A percentile compares a stretch with the other conserved stretches of the same genome.
Conservation (phyloP, 2,113 vertebrate species). For the Phoxinus phoxinus region DNA sequence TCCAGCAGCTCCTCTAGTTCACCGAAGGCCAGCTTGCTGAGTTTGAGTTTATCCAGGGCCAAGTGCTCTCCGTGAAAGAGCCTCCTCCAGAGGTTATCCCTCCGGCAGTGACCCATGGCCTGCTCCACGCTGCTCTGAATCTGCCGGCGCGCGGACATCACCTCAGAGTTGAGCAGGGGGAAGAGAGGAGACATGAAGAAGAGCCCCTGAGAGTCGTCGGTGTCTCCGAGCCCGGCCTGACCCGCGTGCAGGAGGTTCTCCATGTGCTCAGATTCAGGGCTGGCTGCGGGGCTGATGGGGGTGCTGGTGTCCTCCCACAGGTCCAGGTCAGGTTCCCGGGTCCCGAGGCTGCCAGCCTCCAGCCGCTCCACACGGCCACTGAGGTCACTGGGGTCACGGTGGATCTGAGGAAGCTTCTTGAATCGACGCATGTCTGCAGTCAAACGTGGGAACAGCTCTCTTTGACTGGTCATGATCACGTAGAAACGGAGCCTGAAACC, state of each 20-base stretch:
- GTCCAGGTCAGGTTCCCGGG: slow-evolving; percentile 68
- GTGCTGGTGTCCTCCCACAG: slow-evolving; percentile 77
- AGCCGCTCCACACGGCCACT: slow-evolving; percentile 69
- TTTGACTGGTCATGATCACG: slow-evolving; percentile 96
- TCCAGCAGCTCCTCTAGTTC: slow-evolving; percentile 95
- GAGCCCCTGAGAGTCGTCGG: slow-evolving; percentile 69
- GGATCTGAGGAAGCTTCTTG: slow-evolving; percentile 87
- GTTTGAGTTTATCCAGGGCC: slow-evolving; percentile 89
- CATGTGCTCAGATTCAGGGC: slow-evolving; percentile 67
- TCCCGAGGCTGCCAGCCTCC: slow-evolving; percentile 51
- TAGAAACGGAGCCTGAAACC: slow-evolving; percentile 86
- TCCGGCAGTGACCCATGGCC: slow-evolving; percentile 94
- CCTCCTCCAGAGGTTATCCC: slow-evolving; percentile 96
- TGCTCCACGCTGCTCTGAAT: slow-evolving; percentile 90
- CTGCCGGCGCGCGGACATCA: slow-evolving; percentile 83
- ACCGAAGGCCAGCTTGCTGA: slow-evolving; percentile 86
- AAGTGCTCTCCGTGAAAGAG: slow-evolving; percentile 94
- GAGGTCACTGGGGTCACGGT: slow-evolving; percentile 81
- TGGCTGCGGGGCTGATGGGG: slow-evolving; percentile 19
- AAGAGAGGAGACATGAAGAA: slow-evolving; percentile 84
- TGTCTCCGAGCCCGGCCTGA: neutral
- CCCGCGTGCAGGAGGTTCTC: slow-evolving; percentile 73
- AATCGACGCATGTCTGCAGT: slow-evolving; percentile 93
- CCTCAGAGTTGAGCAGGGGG: slow-evolving; percentile 88
- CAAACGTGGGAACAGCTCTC: slow-evolving; percentile 94